phyloP scores from a whole-genome alignment of 2,888 invertebrate genomes.

The Sarcophaga subvicina region DNA sequence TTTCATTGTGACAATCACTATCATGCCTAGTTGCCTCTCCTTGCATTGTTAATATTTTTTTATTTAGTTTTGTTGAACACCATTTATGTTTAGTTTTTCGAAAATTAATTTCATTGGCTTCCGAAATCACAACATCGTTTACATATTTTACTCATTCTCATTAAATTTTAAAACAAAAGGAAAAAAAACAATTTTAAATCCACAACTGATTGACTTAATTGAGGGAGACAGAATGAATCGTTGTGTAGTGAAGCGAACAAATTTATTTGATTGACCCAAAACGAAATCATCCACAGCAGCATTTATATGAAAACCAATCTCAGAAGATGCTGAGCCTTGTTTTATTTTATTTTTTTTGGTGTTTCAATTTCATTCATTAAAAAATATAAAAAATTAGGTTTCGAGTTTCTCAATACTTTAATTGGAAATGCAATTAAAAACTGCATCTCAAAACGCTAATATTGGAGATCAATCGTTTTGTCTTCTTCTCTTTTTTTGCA shows the following conservation, averaged over 20 bases:
- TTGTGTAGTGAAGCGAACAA: constrained; percentile 34
- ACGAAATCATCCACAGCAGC: not conserved
- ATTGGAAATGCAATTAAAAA: too few species aligned
- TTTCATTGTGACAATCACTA: not conserved
- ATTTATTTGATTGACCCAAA: constrained; percentile 44
- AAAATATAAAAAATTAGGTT: too few species aligned
- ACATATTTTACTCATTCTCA: constrained; percentile 51
- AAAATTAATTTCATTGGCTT: constrained; percentile 82
- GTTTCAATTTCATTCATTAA: too few species aligned
- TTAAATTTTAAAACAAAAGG: constrained; percentile 1
- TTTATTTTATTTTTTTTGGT: too few species aligned
- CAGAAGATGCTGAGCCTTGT: too few species aligned
- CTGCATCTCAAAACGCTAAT: too few species aligned
- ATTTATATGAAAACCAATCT: constrained; percentile 8
- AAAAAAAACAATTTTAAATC: not conserved
- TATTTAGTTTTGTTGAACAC: not conserved
- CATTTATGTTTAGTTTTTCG: constrained; percentile 67
- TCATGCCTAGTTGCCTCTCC: not conserved
- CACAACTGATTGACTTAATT: constrained; percentile 48
- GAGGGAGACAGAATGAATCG: not conserved
- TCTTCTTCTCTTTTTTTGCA: too few species aligned
- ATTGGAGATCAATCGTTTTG: not conserved
- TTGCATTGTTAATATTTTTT: not conserved
- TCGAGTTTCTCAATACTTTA: too few species aligned
- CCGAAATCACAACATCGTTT: constrained; percentile 77